These are phyloP conservation scores for Pitangus sulphuratus DNA, from an alignment of 2,797 vertebrate genomes.

Conservation along the genomic window DNA sequence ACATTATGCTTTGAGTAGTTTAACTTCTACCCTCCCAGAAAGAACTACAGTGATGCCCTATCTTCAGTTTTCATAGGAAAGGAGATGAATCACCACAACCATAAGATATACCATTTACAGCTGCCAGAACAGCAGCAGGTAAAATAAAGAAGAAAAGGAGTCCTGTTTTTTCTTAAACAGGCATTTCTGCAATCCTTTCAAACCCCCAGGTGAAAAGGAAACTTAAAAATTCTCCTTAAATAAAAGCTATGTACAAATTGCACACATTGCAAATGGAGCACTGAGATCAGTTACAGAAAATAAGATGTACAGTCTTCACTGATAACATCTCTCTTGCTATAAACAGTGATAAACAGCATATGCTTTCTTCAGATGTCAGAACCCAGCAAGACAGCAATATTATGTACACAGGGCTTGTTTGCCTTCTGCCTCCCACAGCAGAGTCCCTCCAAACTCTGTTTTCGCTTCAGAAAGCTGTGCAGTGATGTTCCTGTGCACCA, in stretches of 20 bases:
- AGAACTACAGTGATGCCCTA: conserved; percentile 31
- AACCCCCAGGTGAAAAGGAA: conserved; percentile 39
- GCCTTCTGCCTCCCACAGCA: conserved; percentile 56
- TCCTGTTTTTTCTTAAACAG: neutral
- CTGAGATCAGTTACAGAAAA: conserved; percentile 74
- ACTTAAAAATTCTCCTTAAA: conserved; percentile 75
- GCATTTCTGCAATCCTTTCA: conserved; percentile 26
- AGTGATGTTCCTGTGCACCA: neutral
- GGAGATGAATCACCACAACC: conserved; percentile 36
- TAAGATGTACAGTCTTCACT: conserved; percentile 62
- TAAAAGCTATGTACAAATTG: conserved; percentile 80
- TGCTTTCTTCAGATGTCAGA: conserved; percentile 66
- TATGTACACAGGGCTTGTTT: conserved; percentile 72
- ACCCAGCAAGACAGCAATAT: conserved; percentile 67
- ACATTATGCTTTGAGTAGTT: conserved; percentile 65
- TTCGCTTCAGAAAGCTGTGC: conserved; percentile 49
- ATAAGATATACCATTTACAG: conserved; percentile 33
- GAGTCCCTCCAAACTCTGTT: conserved; percentile 53
- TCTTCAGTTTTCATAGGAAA: conserved; percentile 40
- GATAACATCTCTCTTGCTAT: conserved; percentile 61
- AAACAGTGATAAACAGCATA: conserved; percentile 63
- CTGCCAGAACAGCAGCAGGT: conserved; percentile 43
- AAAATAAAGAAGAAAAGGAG: neutral
- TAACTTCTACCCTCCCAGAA: conserved; percentile 27
- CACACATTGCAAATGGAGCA: conserved; percentile 74